Evolutionary conservation across 2,113 vertebrate species (phyloP), one percentile per base, ranked within the genome.

Genomic region (Pimephales promelas): DNA sequence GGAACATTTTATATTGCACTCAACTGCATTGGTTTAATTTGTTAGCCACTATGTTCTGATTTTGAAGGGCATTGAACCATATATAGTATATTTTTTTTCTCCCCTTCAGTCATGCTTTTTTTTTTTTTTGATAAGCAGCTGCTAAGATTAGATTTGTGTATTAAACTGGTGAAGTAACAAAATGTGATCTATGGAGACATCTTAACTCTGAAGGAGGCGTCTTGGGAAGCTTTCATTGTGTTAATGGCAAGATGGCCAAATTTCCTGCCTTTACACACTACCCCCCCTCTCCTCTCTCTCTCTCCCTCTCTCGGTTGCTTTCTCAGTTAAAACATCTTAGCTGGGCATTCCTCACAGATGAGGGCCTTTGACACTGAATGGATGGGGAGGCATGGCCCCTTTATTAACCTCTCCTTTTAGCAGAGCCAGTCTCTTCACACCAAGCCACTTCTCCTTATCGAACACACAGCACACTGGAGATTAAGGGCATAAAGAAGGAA

Each of bases 391-490:
- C 84, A 83, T 81, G 76, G 86, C 77, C 77, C 82, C 77, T 88
- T 88, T 85, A 83, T 88, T 88, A 88, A 88, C 86, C 86, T 88
- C 54, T 88, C 84, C 71, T 83, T 88, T 88, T 85, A 88, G 84
- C 81, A 47, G 77, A 85, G 77, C 84, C 45, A 61, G 86, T 80
- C 83, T 79, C 75, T 87, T 87, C 80, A 83, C 84, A 83, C 84
- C 84, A 72, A 88, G 81, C 71, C 84, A 86, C 81, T 85, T 88
- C 84, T 86, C 84, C 64, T 88, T 85, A 88, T 86, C 77, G 84
- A 87, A 81, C 81, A 81, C 77, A 83, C 81, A 82, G 84, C 83
- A 87, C 86, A 85, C 81, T 73, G 73, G 81, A 87, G 86, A 87
- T 87, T 85, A 87, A 81, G 84, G 43, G 71, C 81, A 87, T 75